Evolutionary conservation across 2,113 vertebrate species (phyloP), one percentile per base, ranked within the genome.

Genomic region (Meleagris gallopavo): DNA sequence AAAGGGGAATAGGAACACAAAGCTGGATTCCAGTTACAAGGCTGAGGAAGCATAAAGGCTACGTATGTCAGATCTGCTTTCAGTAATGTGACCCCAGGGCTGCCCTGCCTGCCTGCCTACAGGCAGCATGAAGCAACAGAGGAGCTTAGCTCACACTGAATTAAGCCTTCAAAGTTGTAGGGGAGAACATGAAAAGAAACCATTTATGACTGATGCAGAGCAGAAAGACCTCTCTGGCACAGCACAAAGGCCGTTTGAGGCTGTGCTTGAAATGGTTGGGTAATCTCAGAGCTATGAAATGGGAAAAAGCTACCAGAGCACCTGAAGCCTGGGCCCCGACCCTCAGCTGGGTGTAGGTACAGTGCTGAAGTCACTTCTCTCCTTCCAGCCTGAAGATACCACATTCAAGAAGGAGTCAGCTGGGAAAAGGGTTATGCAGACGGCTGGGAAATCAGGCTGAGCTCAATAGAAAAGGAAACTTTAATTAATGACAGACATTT

Each of bases 241-340:
- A 12, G 81, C 46, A 22, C 11, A 50, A 36, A 40, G 65, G 0
- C 2, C 5, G 32, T n/a, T 74, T 27, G 19, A 36, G 48, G 82
- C 72, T 32, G 24, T 0, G 41, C 45, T 61, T 1, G 40, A 46
- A 67, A 38, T 0, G 2, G 18, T n/a, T 19, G 67, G 83, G 67
- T 54, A 29, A 89, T 6, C 40, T 48, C 66, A 41, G 45, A 60
- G 21, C 8, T 19, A 7, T 3, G 43, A 86, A 9, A 38, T 1
- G 5, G 14, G 48, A 50, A 19, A 24, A 69, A 91, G 40, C 46
- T 79, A 0, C 6, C 11, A 60, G 18, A 58, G 19, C 0, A 2
- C 5, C 57, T 38, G 2, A 7, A 1, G 7, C 24, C 11, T 0
- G 0, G 29, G 79, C 66, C 6, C 7, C 0, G 5, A n/a, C 22